Conservation (phyloP, 2,113 vertebrate genomes). For the human (Homo sapiens) region DNA sequence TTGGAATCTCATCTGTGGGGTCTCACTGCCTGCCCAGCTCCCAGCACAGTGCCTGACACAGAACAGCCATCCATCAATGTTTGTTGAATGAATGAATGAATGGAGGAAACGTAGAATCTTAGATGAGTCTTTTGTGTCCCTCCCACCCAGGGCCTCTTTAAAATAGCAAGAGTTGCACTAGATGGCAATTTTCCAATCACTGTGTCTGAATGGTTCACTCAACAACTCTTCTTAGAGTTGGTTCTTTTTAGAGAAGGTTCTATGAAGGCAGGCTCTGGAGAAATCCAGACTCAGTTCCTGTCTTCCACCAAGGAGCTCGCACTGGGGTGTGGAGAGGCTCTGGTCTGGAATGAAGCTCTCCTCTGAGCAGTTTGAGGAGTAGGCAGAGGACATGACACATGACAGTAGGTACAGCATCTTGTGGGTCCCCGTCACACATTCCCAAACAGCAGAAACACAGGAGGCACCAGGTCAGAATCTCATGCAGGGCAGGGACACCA, state of each 20-base stretch:
- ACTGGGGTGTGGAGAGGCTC: background rate
- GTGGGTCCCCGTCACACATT: constrained; percentile 86
- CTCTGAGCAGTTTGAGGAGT: constrained; percentile 86
- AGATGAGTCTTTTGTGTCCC: too few relatives aligned
- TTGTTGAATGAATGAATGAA: background rate
- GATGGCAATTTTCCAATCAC: background rate
- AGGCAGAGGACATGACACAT: constrained; percentile 83
- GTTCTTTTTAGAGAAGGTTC: background rate
- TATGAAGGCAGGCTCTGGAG: background rate
- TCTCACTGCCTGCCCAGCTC: background rate
- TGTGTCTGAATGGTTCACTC: background rate
- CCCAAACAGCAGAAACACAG: constrained; percentile 85
- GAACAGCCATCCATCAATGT: background rate
- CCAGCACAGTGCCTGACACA: background rate
- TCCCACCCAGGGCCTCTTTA: background rate
- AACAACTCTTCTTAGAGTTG: background rate
- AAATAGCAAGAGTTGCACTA: background rate
- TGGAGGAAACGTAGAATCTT: rapidly evolving
- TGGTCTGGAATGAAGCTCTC: constrained; percentile 73
- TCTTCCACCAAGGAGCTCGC: background rate
- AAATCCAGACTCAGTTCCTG: background rate
- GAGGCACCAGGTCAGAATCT: constrained; percentile 80
- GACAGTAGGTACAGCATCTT: constrained; percentile 90
- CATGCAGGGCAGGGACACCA: constrained; percentile 83
- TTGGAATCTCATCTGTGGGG: background rate